These are phyloP conservation scores for Calephelis nemesis DNA, from an alignment of 1,140 invertebrate genomes.

Conservation along the genomic window DNA sequence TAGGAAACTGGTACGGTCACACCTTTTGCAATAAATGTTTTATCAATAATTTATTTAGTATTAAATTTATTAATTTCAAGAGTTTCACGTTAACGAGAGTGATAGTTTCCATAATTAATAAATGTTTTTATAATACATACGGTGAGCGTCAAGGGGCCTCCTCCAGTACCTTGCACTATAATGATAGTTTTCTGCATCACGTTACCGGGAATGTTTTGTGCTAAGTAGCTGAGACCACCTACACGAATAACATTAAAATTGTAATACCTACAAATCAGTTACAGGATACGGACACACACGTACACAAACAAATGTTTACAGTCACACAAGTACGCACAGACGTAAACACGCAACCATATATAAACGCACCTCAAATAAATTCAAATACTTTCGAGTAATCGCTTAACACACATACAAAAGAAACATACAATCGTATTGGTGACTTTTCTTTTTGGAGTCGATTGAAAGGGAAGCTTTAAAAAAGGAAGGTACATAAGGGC, in stretches of 20 bases:
- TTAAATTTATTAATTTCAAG: not conserved
- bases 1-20: too few species aligned
- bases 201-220: conserved; percentile 63
- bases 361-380: not conserved
- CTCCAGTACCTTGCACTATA: conserved; percentile 71
- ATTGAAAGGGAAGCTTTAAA: too few species aligned
- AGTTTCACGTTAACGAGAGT: not conserved
- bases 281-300: too few species aligned
- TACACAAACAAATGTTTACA: too few species aligned
- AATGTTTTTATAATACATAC: conserved; percentile 37
- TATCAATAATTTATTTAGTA: too few species aligned
- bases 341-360: not conserved
- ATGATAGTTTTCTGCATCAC: conserved; percentile 78
- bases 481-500: too few species aligned
- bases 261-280: not conserved
- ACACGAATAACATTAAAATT: conserved; percentile 24
- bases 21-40: too few species aligned
- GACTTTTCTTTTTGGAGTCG: too few species aligned
- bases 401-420: too few species aligned
- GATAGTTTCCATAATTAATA: not conserved
- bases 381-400: not conserved
- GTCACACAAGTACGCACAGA: too few species aligned
- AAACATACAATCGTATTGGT: too few species aligned
- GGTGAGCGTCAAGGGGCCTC: conserved; percentile 71
- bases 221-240: conserved; percentile 61